Conservation (phyloP, 2,113 vertebrate genomes). For the Tragulus kanchil region DNA sequence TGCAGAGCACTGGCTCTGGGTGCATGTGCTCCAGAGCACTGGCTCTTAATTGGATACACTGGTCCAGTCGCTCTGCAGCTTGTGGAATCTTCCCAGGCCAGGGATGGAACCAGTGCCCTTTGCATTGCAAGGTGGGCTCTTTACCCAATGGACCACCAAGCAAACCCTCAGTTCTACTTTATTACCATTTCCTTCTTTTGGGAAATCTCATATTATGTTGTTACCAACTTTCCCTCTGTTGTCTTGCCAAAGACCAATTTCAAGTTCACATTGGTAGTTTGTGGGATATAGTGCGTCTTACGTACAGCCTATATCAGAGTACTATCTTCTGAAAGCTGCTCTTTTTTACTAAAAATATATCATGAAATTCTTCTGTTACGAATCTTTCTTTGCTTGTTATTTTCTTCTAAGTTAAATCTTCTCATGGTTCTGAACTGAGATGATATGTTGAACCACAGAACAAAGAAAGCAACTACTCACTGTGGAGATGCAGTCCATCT, state of each 20-base stretch:
- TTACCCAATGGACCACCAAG: no score
- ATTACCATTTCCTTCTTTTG: constrained; percentile 1
- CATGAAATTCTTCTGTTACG: not conserved
- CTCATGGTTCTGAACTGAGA: not conserved
- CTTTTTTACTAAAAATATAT: not conserved
- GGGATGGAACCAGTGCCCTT: no score
- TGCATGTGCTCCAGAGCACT: no score
- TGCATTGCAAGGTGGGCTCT: no score
- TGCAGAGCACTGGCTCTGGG: no score
- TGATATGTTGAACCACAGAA: not conserved
- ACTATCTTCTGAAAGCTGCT: not conserved
- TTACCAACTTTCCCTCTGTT: not conserved
- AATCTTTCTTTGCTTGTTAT: not conserved
- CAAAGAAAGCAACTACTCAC: not conserved
- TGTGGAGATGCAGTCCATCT: not conserved
- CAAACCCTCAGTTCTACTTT: not conserved
- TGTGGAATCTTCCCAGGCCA: no score
- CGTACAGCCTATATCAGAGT: not conserved
- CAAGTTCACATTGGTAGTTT: not conserved
- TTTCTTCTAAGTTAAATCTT: not conserved
- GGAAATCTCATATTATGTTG: not conserved
- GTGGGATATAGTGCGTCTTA: not conserved
- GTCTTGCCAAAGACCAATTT: not conserved
- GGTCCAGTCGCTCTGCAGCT: no score
- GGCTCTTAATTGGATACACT: no score